Evolutionary conservation across 2,888 invertebrate genomes (phyloP), one percentile per base, ranked within the genome.

Genomic region (Andrena dorsata): DNA sequence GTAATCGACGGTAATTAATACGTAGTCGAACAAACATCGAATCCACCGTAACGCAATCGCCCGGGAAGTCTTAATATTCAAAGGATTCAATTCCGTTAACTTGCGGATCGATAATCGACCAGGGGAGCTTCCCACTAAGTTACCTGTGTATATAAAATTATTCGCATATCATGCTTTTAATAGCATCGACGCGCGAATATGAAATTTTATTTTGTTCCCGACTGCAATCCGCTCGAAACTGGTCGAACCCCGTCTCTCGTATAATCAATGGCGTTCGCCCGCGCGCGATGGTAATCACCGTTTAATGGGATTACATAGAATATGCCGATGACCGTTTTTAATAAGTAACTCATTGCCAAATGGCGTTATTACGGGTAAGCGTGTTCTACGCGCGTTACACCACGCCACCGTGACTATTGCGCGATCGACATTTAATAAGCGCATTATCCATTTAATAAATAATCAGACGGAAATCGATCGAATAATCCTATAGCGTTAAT

Each of bases 371-470:
- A 74, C 74, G 53, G 66, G 35, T 53, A 60, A 77, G 56, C 61
- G 53, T 73, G 73, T 78, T 65, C 58, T 35, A 20, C 13, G 28
- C 64, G 28, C 68, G 68, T 76, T 71, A 61, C 60, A 61, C 6
- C 28, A 66, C 64, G 41, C 20, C 63, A 53, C 5, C 64, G 53
- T 72, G 64, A 82, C 82, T 74, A 75, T 78, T 70, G 75, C 61
- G 78, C 56, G 72, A 82, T 78, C 74, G 71, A 78, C 75, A 82
- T 83, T 82, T 82, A 82, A 83, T 82, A 72, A 64, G 53, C 66
- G 71, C 78, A 78, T 82, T 82, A 83, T 72, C 83, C 78, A 75
- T 83, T 83, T 78, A 69, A 78, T 82, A 83, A 78, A 82, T 82
- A 82, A 83, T 82, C 82, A 75, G 35, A 71, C 64, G 47, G 71